Conservation (phyloP, 35 echinoderm and acorn worm species). For the Ophiothrix spiculata region DNA sequence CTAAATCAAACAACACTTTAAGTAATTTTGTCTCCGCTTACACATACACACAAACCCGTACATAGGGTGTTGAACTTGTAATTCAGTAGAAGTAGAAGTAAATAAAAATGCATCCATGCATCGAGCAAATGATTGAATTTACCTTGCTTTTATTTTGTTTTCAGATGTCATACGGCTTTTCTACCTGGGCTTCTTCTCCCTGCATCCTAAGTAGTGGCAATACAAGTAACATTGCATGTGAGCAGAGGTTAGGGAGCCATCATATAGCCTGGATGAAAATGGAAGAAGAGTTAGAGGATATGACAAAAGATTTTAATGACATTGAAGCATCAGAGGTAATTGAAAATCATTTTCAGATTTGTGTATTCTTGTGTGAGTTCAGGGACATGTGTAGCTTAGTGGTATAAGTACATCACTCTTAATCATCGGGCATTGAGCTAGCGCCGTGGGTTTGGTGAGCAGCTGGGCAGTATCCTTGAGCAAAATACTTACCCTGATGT, state of each 20-base stretch:
- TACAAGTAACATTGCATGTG: background rate
- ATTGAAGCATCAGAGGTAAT: background rate
- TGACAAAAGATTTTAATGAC: background rate
- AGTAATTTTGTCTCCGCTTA: background rate
- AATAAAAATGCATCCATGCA: background rate
- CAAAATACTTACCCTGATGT: too few species aligned
- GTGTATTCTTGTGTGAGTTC: too few species aligned
- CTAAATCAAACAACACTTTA: background rate
- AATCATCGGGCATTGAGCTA: too few species aligned
- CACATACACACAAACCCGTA: background rate
- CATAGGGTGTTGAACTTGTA: too few species aligned
- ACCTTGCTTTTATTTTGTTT: background rate
- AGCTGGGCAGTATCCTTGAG: too few species aligned
- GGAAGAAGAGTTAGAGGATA: background rate
- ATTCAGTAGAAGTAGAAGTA: too few species aligned
- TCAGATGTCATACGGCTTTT: slow-evolving; percentile 2
- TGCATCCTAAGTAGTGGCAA: background rate
- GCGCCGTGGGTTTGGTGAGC: too few species aligned
- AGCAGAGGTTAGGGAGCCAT: too few species aligned
- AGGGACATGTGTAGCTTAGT: too few species aligned
- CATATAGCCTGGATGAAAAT: background rate
- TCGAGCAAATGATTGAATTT: background rate
- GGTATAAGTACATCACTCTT: too few species aligned
- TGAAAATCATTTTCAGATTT: background rate
- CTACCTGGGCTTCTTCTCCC: background rate